Percentiles rank a stretch among this genome's conserved stretches.
These are phyloP conservation scores for Lagocephalus sceleratus DNA, from an alignment of 2,797 vertebrate species.

Conservation along the genomic window DNA sequence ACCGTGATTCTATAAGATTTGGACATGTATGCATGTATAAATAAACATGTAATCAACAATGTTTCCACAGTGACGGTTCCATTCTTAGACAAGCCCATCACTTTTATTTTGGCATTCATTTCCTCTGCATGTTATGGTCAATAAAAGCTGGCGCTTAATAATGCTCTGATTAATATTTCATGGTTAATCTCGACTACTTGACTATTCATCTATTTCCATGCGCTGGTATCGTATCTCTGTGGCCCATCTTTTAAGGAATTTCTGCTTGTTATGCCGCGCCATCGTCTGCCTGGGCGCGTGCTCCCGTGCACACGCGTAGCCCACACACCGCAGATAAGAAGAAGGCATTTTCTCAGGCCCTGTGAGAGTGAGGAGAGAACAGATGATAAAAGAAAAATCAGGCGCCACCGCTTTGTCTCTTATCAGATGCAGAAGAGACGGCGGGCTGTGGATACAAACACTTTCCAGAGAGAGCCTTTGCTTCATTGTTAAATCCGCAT, in stretches of 20 bases:
- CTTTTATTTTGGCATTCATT: constrained; percentile 17
- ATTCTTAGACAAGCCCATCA: not conserved
- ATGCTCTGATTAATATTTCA: constrained; percentile 71
- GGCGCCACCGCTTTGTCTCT: constrained; percentile 19
- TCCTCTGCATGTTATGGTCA: constrained; percentile 26
- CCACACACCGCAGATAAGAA: constrained; percentile 51
- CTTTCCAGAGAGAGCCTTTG: too few relatives aligned
- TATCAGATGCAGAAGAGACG: constrained; percentile 35
- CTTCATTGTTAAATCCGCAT: not conserved
- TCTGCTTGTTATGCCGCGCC: constrained; percentile 53
- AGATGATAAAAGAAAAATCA: constrained; percentile 33
- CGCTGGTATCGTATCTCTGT: constrained; percentile 47
- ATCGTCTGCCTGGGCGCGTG: constrained; percentile 20
- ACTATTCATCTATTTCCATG: constrained; percentile 66
- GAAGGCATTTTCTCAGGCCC: constrained; percentile 35
- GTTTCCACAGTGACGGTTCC: constrained; percentile 16
- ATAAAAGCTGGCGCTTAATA: constrained; percentile 66
- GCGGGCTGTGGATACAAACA: constrained; percentile 5
- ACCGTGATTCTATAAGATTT: constrained; percentile 7
- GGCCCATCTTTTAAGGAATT: constrained; percentile 42
- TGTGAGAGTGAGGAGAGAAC: constrained; percentile 50
- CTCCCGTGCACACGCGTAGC: constrained; percentile 14
- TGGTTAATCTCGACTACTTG: constrained; percentile 52
- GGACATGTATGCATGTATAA: constrained; percentile 10
- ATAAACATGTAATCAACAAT: constrained; percentile 1